A percentile compares a stretch with the other conserved stretches of the same genome.
Conservation (phyloP, 2,888 invertebrate species). For the Diarsia dahlii region DNA sequence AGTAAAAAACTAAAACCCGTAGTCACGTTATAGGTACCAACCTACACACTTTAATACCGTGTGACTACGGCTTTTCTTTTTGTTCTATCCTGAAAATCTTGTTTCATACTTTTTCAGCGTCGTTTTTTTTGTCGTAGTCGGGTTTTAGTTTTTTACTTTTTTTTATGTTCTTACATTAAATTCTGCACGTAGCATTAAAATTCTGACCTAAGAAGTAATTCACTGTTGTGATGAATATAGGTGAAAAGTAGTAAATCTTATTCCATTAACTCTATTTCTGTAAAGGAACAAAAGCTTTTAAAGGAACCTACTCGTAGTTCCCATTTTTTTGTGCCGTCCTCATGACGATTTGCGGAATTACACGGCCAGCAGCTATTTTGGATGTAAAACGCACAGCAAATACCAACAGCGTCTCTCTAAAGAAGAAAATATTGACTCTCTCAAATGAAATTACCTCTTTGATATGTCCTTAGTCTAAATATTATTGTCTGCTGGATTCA, state of each 20-base stretch:
- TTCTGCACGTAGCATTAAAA: not conserved
- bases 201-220: not conserved
- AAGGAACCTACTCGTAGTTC: not conserved
- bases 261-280: not conserved
- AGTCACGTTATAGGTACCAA: too few species aligned
- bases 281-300: not conserved
- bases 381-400: not conserved
- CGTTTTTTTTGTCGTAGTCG: too few species aligned
- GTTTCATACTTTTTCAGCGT: too few species aligned
- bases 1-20: too few species aligned
- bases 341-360: not conserved
- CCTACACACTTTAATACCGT: too few species aligned
- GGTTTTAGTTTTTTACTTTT: too few species aligned
- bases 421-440: slow-evolving; percentile 14
- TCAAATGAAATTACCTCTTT: slow-evolving; percentile 20
- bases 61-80: too few species aligned
- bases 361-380: not conserved
- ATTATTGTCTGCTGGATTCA: slow-evolving; percentile 28
- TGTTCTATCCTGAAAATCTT: too few species aligned
- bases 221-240: not conserved
- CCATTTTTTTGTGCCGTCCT: not conserved
- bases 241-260: too few species aligned
- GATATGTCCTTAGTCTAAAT: slow-evolving; percentile 31
- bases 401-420: not conserved
- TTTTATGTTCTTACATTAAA: not conserved